Conservation (phyloP, 1,140 invertebrate genomes). For the Littorina saxatilis region DNA sequence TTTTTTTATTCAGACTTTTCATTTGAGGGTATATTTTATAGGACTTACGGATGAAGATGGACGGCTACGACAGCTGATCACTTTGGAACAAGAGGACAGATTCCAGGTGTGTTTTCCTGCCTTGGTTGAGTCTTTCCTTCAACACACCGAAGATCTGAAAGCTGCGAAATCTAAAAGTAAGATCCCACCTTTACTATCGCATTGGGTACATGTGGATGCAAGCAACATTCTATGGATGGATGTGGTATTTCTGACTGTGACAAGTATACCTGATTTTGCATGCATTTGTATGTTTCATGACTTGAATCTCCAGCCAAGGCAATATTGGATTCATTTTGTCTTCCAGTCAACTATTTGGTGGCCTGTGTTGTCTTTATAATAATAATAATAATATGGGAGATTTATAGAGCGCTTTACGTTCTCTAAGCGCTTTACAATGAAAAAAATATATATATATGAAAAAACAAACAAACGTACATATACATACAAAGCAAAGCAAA, state of each 20-base stretch:
- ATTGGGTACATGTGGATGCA: not conserved
- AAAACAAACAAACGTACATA: too few relatives aligned
- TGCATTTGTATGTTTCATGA: not conserved
- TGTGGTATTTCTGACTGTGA: not conserved
- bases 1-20: too few relatives aligned
- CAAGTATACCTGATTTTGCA: not conserved
- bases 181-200: not conserved
- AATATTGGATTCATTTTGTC: too few relatives aligned
- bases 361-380: too few relatives aligned
- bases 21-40: not conserved
- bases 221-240: not conserved
- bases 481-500: too few relatives aligned
- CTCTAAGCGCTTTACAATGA: too few relatives aligned
- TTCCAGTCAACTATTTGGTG: too few relatives aligned
- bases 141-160: not conserved
- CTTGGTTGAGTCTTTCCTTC: not conserved
- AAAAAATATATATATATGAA: too few relatives aligned
- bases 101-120: not conserved
- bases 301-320: not conserved
- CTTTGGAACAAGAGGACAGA: not conserved
- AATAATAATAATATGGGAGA: too few relatives aligned
- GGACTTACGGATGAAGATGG: not conserved
- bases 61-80: not conserved
- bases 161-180: conserved; percentile 14
- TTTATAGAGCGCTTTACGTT: too few relatives aligned